phyloP scores from a whole-genome alignment of 2,797 vertebrate genomes.

The Vultur gryphus region DNA sequence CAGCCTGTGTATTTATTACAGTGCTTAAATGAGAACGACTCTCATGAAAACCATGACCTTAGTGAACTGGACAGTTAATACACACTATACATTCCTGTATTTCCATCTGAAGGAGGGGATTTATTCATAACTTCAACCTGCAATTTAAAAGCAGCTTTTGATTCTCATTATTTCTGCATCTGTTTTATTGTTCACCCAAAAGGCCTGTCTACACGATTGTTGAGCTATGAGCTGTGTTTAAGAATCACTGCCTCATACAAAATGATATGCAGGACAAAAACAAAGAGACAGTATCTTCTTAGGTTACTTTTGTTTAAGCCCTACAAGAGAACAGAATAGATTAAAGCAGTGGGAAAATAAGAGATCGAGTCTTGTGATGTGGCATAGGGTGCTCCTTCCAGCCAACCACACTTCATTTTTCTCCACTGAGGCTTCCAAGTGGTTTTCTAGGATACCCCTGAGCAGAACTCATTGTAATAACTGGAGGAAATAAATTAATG shows the following conservation, averaged over 20 bases:
- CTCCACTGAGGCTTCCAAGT: slow-evolving; percentile 32
- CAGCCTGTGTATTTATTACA: neutral
- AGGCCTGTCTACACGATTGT: neutral
- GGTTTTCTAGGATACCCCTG: slow-evolving; percentile 62
- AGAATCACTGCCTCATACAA: neutral
- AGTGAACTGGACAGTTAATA: neutral
- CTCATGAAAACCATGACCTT: neutral
- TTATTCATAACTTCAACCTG: neutral
- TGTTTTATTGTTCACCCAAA: slow-evolving; percentile 4
- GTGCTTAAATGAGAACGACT: neutral
- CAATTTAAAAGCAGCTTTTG: slow-evolving; percentile 19
- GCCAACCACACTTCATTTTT: slow-evolving; percentile 59
- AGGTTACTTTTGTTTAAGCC: slow-evolving; percentile 57
- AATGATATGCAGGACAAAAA: slow-evolving; percentile 49
- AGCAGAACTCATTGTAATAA: slow-evolving; percentile 68
- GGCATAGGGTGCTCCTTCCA: slow-evolving; percentile 37
- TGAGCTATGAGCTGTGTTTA: neutral
- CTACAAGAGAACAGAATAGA: slow-evolving; percentile 58
- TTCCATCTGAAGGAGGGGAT: neutral
- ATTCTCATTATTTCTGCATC: neutral
- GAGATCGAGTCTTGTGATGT: slow-evolving; percentile 51
- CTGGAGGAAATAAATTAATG: slow-evolving; percentile 67
- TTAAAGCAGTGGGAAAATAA: slow-evolving; percentile 63
- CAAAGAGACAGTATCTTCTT: slow-evolving; percentile 59
- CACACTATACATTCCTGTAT: neutral